phyloP scores from a whole-genome alignment of 2,888 invertebrate species.

The Synanthedon andrenaeformis region DNA sequence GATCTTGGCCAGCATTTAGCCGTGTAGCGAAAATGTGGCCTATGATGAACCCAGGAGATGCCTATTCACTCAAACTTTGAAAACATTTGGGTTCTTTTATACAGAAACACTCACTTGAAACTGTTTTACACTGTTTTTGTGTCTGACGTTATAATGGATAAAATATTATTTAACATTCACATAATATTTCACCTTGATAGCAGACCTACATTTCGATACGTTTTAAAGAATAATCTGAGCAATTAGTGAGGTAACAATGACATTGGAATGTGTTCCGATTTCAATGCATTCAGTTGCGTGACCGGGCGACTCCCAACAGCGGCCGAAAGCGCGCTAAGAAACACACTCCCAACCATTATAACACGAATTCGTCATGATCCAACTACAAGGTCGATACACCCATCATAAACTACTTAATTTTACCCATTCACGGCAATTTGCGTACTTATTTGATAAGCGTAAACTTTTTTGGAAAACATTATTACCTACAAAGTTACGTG shows the following conservation, averaged over 20 bases:
- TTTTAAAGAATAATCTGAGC: constrained; percentile 5
- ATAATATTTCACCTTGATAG: constrained; percentile 5
- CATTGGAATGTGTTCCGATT: constrained; percentile 21
- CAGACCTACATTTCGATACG: neutral
- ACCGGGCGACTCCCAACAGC: neutral
- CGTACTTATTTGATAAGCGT: neutral
- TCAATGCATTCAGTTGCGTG: constrained; percentile 13
- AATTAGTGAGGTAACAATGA: constrained; percentile 22
- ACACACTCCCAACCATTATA: constrained; percentile 15
- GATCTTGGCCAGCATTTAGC: too few relatives aligned
- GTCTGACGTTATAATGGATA: too few relatives aligned
- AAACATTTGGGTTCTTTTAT: too few relatives aligned
- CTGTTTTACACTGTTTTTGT: too few relatives aligned
- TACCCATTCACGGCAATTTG: neutral
- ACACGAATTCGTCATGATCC: constrained; percentile 29
- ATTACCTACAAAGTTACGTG: too few relatives aligned
- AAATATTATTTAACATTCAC: too few relatives aligned
- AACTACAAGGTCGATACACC: constrained; percentile 28
- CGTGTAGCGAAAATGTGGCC: too few relatives aligned
- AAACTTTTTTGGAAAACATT: too few relatives aligned
- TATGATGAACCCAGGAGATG: too few relatives aligned
- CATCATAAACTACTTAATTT: constrained; percentile 8
- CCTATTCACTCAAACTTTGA: too few relatives aligned
- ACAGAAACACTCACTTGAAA: too few relatives aligned
- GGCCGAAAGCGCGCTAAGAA: constrained; percentile 6